A percentile compares a stretch with the other conserved stretches of the same genome.
These are phyloP conservation scores for Macroramphosus scolopax DNA, from an alignment of 2,797 vertebrate genomes.

Conservation along the genomic window DNA sequence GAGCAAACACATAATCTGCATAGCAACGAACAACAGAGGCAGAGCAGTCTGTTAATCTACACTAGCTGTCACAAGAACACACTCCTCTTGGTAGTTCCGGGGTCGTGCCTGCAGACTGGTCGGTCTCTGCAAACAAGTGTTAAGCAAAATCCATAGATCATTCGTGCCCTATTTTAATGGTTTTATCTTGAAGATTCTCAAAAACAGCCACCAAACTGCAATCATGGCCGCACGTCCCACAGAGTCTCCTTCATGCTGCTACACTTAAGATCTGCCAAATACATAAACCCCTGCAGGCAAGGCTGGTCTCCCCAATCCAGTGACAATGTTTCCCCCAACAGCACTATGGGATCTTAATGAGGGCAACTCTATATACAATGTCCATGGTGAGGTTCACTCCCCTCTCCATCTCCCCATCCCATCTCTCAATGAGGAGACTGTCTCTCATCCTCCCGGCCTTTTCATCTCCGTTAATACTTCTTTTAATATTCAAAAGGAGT, in stretches of 20 bases:
- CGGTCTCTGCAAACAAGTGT: not conserved
- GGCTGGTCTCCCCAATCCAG: conserved; percentile 51
- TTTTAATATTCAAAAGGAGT: conserved; percentile 74
- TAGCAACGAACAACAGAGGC: conserved; percentile 21
- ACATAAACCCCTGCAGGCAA: conserved; percentile 52
- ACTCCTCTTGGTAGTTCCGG: not conserved
- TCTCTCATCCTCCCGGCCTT: conserved; percentile 60
- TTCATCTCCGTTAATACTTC: conserved; percentile 48
- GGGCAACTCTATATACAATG: conserved; percentile 54
- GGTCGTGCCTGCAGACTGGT: not conserved
- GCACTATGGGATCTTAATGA: conserved; percentile 66
- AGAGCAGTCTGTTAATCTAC: too few relatives aligned
- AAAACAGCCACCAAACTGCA: conserved; percentile 25
- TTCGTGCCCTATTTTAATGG: too few relatives aligned
- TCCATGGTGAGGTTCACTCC: conserved; percentile 52
- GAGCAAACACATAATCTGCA: conserved; percentile 56
- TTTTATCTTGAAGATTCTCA: conserved; percentile 13
- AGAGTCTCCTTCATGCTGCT: conserved; percentile 41
- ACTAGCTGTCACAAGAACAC: too few relatives aligned
- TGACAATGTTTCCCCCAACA: conserved; percentile 45
- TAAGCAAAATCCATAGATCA: conserved; percentile 10
- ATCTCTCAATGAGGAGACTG: conserved; percentile 46
- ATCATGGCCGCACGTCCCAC: conserved; percentile 33
- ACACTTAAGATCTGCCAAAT: conserved; percentile 42
- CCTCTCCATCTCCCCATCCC: conserved; percentile 47